Evolutionary conservation across 2,797 vertebrate species (phyloP).

Genomic region (Lemur catta): DNA sequence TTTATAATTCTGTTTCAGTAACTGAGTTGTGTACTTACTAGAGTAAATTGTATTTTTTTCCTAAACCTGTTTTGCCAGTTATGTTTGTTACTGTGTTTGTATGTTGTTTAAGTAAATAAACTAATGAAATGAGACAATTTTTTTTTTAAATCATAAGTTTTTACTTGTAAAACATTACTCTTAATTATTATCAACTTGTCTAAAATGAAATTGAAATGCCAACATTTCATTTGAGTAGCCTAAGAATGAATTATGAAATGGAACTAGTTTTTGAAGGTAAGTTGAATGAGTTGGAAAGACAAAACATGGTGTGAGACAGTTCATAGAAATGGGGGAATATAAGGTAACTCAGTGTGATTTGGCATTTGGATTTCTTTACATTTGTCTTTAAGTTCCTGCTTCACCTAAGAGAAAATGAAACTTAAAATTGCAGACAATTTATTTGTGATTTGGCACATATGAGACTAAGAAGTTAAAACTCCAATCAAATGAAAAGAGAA

Average conservation of each 20-base stretch:
- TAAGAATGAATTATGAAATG: neutral
- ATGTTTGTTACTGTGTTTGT: neutral
- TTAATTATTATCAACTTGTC: neutral
- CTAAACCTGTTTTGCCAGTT: neutral
- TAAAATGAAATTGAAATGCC: neutral
- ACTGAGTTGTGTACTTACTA: neutral
- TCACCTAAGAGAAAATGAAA: neutral
- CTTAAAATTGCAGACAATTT: neutral
- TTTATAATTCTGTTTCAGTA: neutral
- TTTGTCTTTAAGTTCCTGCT: neutral
- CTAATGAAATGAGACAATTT: neutral
- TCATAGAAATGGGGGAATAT: neutral
- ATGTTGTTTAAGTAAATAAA: constrained; percentile 14
- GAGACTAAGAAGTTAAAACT: constrained; percentile 17
- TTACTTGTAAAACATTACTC: neutral
- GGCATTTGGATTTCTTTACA: neutral
- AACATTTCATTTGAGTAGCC: neutral
- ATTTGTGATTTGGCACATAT: neutral
- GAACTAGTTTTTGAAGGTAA: neutral
- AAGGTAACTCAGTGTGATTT: neutral
- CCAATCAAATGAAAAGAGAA: neutral
- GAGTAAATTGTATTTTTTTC: neutral
- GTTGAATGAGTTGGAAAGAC: neutral
- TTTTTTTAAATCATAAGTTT: neutral
- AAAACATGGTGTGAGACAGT: neutral